Evolutionary conservation across 2,113 vertebrate species (phyloP), one percentile per base, ranked within the genome.

Genomic region (Tragelaphus scriptus): DNA sequence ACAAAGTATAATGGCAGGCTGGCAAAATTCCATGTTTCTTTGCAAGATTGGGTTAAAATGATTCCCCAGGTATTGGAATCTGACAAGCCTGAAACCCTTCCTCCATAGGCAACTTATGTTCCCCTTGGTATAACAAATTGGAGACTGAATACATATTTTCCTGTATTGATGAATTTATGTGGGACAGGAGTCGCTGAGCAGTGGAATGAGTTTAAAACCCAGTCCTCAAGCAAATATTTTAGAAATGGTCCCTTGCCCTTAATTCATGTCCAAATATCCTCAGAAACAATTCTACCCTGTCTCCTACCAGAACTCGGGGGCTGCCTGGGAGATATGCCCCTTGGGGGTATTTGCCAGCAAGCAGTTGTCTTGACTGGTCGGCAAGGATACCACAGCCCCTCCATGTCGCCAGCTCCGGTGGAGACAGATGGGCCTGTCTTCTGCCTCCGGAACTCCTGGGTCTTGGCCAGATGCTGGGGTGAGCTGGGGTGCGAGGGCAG

Each of bases 351-450:
- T 49, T 81, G 92, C 59, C 81, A 26, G 5, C 19, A 28, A 5
- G 7, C 55, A 1, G 84, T 53, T 15, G 85, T 75, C 75, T 40
- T 19, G 32, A 6, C 65, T 23, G 82, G 90, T 87, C 19, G 26
- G 56, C 1, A 25, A 49, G 56, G 30, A 47, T 4, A 47, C 85
- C 28, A 0, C 44, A 47, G 92, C 59, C 92, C 88, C 84, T 87
- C 26, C 0, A 0, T 25, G 94, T 58, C 51, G 5, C 96, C 90
- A 88, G 84, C 30, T 77, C 94, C 40, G 40, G 53, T 65, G 26
- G 80, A 92, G 94, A 97, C 94, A 94, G 94, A 96, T 15, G 3
- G 77, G 90, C 88, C 87, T 97, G 88, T 92, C 96, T 98, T 95
- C 59, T 77, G 94, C 90, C 89, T 85, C 56, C 0, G 14, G 77